phyloP scores from a whole-genome alignment of 2,888 invertebrate genomes.

The Drosophila neutralis region DNA sequence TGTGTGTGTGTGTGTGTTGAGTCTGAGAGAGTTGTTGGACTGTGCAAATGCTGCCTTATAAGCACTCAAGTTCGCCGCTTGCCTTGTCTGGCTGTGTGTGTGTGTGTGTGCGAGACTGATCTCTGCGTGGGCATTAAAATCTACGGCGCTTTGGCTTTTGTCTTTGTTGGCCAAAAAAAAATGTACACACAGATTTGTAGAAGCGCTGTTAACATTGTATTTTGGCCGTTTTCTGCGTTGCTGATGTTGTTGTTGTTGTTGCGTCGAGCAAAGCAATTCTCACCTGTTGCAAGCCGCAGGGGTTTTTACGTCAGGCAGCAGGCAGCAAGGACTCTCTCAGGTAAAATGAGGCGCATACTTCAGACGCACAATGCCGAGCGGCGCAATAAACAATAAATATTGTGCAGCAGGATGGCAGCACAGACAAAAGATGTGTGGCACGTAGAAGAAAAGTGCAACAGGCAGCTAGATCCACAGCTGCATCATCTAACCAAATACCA shows the following conservation, averaged over 20 bases:
- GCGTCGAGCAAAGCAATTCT: constrained; percentile 37
- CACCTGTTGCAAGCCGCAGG: constrained; percentile 70
- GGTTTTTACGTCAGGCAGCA: constrained; percentile 68
- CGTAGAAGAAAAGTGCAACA: constrained; percentile 47
- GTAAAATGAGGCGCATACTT: constrained; percentile 59
- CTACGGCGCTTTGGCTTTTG: constrained; percentile 72
- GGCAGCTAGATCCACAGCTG: constrained; percentile 33
- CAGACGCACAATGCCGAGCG: constrained; percentile 47
- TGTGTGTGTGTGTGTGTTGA: constrained; percentile 9
- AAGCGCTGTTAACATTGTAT: constrained; percentile 68
- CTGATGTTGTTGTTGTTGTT: constrained; percentile 8
- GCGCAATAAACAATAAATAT: constrained; percentile 54
- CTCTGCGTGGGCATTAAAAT: constrained; percentile 71
- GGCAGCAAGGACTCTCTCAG: constrained; percentile 51
- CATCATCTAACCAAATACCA: constrained; percentile 24
- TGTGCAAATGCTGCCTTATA: constrained; percentile 71
- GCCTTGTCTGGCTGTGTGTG: constrained; percentile 18
- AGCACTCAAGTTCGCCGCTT: constrained; percentile 69
- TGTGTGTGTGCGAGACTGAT: constrained; percentile 40
- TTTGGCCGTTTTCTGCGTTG: constrained; percentile 49
- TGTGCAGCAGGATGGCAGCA: constrained; percentile 25
- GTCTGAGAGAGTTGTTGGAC: constrained; percentile 40
- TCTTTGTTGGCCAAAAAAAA: constrained; percentile 62
- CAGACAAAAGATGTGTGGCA: constrained; percentile 50
- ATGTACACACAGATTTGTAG: constrained; percentile 51